These are phyloP conservation scores for Capitella teleta DNA, from an alignment of 1,140 invertebrate species.

Conservation along the genomic window DNA sequence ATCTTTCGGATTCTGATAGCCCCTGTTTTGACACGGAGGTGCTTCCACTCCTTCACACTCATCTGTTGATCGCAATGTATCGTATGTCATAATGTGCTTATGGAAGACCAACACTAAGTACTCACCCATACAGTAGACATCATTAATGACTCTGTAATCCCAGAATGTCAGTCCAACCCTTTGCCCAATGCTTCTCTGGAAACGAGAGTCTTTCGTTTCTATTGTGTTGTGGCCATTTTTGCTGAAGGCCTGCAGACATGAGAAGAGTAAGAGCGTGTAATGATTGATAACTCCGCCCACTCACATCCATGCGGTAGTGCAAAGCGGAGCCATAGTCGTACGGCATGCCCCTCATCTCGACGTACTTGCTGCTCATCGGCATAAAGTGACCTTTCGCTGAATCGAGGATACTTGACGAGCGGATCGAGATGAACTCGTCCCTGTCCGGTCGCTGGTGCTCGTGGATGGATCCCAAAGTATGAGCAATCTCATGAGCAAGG, in stretches of 20 bases:
- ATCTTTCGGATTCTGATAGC: no score
- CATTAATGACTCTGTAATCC: slow-evolving; percentile 28
- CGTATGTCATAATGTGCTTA: no score
- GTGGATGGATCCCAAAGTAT: slow-evolving; percentile 41
- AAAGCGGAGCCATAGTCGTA: slow-evolving; percentile 41
- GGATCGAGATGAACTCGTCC: slow-evolving; percentile 30
- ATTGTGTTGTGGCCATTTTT: slow-evolving; percentile 24
- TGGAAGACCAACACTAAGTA: no score
- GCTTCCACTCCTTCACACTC: no score
- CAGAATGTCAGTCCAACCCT: slow-evolving; percentile 26
- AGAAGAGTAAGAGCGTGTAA: neutral
- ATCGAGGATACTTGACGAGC: neutral
- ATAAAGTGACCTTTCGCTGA: neutral
- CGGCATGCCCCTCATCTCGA: slow-evolving; percentile 11
- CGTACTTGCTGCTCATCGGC: no score
- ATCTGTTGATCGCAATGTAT: no score
- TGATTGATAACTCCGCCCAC: slow-evolving; percentile 4
- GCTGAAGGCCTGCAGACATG: slow-evolving; percentile 24
- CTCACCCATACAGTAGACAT: slow-evolving; percentile 5
- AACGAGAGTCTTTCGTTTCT: slow-evolving; percentile 16
- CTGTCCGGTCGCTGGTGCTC: slow-evolving; percentile 42
- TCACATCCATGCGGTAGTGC: slow-evolving; percentile 44
- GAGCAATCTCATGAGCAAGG: slow-evolving; percentile 38
- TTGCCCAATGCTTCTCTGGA: slow-evolving; percentile 22
- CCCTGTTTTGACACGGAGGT: no score